These are phyloP conservation scores for Hystrix cristata DNA, from an alignment of 2,113 vertebrate species.

Conservation along the genomic window DNA sequence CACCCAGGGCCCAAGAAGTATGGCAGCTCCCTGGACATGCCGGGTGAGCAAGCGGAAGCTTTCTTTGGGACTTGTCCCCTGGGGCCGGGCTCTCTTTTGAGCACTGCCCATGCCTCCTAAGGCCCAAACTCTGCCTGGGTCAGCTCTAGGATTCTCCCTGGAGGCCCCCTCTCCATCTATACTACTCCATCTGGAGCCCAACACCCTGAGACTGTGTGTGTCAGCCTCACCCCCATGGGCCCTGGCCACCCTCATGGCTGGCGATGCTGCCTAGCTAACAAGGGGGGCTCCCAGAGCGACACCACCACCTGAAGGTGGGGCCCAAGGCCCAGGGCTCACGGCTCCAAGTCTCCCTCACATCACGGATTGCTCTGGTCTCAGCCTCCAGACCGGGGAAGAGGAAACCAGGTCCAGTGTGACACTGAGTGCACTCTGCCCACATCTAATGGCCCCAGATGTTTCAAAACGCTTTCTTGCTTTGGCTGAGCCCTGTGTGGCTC, in stretches of 20 bases:
- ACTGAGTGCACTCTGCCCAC: background rate
- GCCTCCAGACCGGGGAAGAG: background rate
- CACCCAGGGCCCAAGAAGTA: background rate
- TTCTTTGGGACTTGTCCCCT: background rate
- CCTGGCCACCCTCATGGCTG: background rate
- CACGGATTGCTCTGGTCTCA: no score
- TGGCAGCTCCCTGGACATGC: background rate
- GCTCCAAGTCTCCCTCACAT: no score
- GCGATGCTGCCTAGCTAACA: background rate
- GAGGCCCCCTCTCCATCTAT: background rate
- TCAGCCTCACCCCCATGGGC: background rate
- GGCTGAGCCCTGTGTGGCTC: background rate
- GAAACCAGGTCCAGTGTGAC: accelerated
- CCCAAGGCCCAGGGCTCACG: background rate
- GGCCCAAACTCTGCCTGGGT: background rate
- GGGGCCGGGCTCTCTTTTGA: background rate
- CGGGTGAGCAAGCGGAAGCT: background rate
- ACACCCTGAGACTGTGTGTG: background rate
- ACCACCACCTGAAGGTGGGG: no score
- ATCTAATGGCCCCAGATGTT: background rate
- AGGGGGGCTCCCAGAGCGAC: background rate
- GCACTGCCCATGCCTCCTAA: background rate
- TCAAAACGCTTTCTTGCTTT: background rate
- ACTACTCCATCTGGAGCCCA: background rate
- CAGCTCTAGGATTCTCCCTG: background rate